Percentiles rank a stretch among this genome's conserved stretches.
These are phyloP conservation scores for Pituophis catenifer DNA, from an alignment of 2,113 vertebrate genomes.

Conservation along the genomic window DNA sequence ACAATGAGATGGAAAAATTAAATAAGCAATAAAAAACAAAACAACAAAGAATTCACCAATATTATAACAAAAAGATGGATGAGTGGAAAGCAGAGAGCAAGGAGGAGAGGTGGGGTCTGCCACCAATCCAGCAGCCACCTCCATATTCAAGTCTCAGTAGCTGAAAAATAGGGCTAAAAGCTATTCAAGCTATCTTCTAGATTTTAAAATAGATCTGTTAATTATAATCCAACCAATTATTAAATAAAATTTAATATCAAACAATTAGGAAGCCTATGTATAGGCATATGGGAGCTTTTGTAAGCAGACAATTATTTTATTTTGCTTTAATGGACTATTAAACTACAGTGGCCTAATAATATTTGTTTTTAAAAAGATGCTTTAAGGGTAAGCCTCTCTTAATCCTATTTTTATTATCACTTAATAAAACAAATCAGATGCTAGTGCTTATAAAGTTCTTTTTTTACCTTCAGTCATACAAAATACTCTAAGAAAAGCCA, in stretches of 20 bases:
- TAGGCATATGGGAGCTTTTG: background rate
- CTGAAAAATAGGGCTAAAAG: background rate
- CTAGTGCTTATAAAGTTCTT: background rate
- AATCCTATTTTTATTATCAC: background rate
- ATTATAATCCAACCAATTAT: background rate
- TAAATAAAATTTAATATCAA: background rate
- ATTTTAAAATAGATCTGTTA: background rate
- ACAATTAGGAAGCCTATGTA: background rate
- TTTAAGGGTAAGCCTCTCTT: background rate
- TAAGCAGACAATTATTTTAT: background rate
- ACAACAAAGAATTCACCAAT: background rate
- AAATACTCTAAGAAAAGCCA: slow-evolving; percentile 96
- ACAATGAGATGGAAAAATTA: background rate
- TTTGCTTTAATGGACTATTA: background rate
- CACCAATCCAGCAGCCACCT: background rate
- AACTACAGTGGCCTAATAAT: background rate
- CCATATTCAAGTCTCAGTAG: background rate
- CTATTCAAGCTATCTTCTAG: background rate
- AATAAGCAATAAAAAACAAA: background rate
- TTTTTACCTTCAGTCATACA: slow-evolving; percentile 96
- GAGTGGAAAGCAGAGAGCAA: background rate
- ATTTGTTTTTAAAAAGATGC: background rate
- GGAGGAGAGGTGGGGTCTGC: background rate
- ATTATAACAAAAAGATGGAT: background rate
- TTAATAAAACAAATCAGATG: background rate